A percentile compares a stretch with the other conserved stretches of the same genome.
Conservation (phyloP, 2,888 invertebrate genomes). For the Drepana falcataria region DNA sequence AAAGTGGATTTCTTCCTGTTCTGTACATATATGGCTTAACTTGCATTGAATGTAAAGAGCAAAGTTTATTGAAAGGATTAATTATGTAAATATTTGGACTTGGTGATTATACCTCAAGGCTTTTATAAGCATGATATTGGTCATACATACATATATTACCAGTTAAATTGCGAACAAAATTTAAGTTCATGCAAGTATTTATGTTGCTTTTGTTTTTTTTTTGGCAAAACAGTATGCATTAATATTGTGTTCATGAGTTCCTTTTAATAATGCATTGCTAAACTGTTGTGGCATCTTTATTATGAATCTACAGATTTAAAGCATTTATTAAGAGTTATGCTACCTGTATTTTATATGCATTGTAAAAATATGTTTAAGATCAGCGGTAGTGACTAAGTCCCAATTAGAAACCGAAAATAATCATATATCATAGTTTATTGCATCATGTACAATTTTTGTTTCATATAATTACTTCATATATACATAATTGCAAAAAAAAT, state of each 20-base stretch:
- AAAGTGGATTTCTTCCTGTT: background rate
- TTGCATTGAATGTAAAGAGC: no score
- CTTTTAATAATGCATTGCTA: no score
- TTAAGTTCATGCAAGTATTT: no score
- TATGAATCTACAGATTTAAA: conserved; percentile 6
- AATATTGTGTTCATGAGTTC: background rate
- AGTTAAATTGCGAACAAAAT: no score
- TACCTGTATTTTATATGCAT: conserved; percentile 7
- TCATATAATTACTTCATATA: background rate
- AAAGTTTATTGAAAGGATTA: background rate
- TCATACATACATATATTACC: no score
- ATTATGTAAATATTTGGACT: background rate
- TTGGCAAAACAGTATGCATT: no score
- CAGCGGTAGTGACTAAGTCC: conserved; percentile 19
- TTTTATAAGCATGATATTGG: no score
- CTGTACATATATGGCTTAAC: background rate
- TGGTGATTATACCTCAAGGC: background rate
- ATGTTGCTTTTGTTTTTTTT: no score
- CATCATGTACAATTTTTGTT: background rate
- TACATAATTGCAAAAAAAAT: background rate
- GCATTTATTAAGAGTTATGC: conserved; percentile 19
- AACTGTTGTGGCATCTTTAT: no score
- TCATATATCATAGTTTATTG: conserved; percentile 24
- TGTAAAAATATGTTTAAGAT: conserved; percentile 23
- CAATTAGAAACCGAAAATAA: conserved; percentile 12